Evolutionary conservation across 2,113 vertebrate species (phyloP).

Genomic region (Percopsis transmontana): DNA sequence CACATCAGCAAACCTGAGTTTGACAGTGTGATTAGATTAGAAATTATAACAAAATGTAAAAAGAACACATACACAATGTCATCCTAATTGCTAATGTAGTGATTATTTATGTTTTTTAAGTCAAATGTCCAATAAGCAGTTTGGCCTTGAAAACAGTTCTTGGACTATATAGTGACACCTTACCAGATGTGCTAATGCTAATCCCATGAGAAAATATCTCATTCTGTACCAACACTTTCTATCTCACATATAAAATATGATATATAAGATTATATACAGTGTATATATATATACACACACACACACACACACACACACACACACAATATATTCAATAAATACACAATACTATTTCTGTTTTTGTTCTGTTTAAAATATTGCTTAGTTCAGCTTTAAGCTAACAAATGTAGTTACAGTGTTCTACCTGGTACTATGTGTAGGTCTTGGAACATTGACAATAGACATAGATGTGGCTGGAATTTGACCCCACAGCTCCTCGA

Average conservation of each 20-base stretch:
- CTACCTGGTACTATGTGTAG: slow-evolving; percentile 48
- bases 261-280: too few relatives aligned
- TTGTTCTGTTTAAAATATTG: background rate
- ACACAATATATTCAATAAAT: too few relatives aligned
- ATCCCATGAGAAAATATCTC: too few relatives aligned
- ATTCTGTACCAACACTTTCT: too few relatives aligned
- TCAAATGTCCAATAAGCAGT: too few relatives aligned
- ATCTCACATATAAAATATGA: too few relatives aligned
- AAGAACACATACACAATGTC: background rate
- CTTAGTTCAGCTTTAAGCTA: background rate
- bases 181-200: too few relatives aligned
- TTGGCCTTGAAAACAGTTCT: too few relatives aligned
- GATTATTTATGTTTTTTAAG: background rate
- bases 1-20: slow-evolving; percentile 77
- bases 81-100: background rate
- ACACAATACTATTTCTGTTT: too few relatives aligned
- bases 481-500: slow-evolving; percentile 65
- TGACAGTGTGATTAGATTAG: background rate
- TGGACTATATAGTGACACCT: too few relatives aligned
- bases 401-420: background rate
- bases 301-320: too few relatives aligned
- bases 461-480: slow-evolving; percentile 10
- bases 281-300: background rate
- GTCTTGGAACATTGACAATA: background rate
- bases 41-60: background rate